phyloP scores from a whole-genome alignment of 2,113 vertebrate species.

The Ochotona curzoniae region DNA sequence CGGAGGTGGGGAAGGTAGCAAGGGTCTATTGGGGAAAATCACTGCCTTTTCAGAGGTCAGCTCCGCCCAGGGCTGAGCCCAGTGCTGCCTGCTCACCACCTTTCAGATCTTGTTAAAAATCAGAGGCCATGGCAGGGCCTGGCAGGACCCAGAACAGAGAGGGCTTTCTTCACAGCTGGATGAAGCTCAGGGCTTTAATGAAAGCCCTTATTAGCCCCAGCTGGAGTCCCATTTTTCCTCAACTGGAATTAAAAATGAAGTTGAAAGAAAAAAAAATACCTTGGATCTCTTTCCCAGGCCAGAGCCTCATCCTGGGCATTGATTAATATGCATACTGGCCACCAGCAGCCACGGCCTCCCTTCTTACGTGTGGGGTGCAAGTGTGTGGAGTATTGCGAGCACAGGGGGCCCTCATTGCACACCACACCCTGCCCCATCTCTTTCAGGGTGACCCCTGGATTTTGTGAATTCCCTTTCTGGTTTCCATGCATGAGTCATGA shows the following conservation, averaged over 20 bases:
- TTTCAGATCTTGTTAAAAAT: conserved; percentile 84
- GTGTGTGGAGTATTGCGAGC: no score
- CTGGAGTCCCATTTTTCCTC: conserved; percentile 85
- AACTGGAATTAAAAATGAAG: conserved; percentile 59
- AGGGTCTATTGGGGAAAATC: conserved; percentile 67
- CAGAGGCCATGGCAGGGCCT: conserved; percentile 79
- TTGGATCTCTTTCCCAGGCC: conserved; percentile 82
- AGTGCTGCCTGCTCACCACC: conserved; percentile 79
- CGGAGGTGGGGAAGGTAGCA: conserved; percentile 38
- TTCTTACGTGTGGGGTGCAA: conserved; percentile 15
- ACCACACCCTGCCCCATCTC: rapidly evolving
- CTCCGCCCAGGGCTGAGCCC: conserved; percentile 62
- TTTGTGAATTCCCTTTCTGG: not conserved
- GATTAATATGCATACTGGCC: conserved; percentile 72
- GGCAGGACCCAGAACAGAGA: conserved; percentile 81
- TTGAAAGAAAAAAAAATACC: conserved; percentile 75
- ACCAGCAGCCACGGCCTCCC: conserved; percentile 26
- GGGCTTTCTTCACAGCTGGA: conserved; percentile 85
- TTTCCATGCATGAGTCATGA: not conserved
- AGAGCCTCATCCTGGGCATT: conserved; percentile 63
- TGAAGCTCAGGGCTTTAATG: conserved; percentile 83
- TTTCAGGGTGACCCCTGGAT: conserved; percentile 32
- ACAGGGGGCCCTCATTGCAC: not conserved
- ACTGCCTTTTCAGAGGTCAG: conserved; percentile 57
- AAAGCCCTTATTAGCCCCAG: conserved; percentile 87